Base-by-base conservation (phyloP, 1,140 invertebrate genomes). In the Wasmannia auropunctata region DNA sequence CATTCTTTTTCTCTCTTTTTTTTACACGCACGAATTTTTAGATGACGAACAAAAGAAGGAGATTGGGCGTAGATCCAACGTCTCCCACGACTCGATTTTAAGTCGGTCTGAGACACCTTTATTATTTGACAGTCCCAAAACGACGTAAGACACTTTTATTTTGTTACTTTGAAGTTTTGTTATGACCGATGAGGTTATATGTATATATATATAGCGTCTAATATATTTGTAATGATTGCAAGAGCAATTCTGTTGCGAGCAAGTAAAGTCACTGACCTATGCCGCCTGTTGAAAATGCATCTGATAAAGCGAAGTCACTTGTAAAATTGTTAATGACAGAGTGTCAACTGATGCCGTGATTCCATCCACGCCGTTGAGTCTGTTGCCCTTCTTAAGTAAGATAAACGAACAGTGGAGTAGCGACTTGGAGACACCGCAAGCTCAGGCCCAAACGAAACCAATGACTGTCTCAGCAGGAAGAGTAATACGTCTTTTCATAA, bases 371-470 rank as follows among this genome's bases (percentile, higher is more conserved):
- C 94, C 94, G 14, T 37, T 90, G 54, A 92, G 91, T 90, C 88
- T 94, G 56, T 43, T 86, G 37, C 92, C 93, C 43, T 91, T 94
- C 60, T 90, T 94, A 77, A 86, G 43, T 80, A 93, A 93, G 75
- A 88, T 88, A 75, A 92, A 91, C 40, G 86, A 92, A 63, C 88
- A 91, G 1, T 94, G 94, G 94, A 93, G 86, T 51, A 93, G 93
- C 85, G 93, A 94, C 37, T 91, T 94, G 87, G 93, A 94, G 75
- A 94, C 94, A 46, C 94, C 94, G 28, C 77, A 89, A 22, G 83
- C 90, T 84, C 5, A 84, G 46, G 56, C 67, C 10, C 14, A 16
- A 2, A 40, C 10, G 7, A 58, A 51, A 1, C 1, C 14, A 62
- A 10, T 16, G 3, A 63, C 40, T 19, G 49, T 5, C 2, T 2